Conservation (phyloP, 2,797 vertebrate species). For the Glossophaga mutica region DNA sequence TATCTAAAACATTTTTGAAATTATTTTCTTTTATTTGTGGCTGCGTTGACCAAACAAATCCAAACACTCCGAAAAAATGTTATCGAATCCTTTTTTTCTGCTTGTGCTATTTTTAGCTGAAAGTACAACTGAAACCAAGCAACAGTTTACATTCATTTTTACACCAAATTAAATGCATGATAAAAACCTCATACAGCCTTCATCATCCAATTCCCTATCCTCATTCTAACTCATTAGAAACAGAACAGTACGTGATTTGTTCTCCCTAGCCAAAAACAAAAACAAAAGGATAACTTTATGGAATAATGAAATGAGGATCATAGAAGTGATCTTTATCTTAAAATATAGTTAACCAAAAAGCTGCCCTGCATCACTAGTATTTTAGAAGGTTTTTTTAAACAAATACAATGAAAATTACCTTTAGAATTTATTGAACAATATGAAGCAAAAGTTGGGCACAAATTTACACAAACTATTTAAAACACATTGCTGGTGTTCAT, state of each 20-base stretch:
- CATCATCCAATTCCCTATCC: neutral
- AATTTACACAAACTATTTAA: too few species aligned
- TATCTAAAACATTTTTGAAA: constrained; percentile 38
- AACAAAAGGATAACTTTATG: neutral
- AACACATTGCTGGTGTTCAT: constrained; percentile 5
- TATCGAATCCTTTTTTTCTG: neutral
- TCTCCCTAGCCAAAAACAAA: neutral
- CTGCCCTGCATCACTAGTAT: neutral
- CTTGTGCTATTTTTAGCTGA: constrained; percentile 45
- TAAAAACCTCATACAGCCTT: neutral
- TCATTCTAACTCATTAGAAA: constrained; percentile 2
- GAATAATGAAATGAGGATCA: neutral
- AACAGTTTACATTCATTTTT: neutral
- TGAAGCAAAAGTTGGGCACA: neutral
- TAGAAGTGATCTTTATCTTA: neutral
- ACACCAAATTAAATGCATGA: constrained; percentile 13
- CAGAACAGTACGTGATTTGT: constrained; percentile 26
- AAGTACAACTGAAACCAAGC: constrained; percentile 30
- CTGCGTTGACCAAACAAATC: neutral
- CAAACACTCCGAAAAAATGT: neutral
- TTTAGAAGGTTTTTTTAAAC: neutral
- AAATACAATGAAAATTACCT: constrained; percentile 29
- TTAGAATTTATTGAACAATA: neutral
- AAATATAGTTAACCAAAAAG: neutral
- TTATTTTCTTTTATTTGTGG: neutral